A percentile compares a stretch with the other conserved stretches of the same genome.
Evolutionary conservation across 2,797 vertebrate genomes (phyloP).

Genomic region (Rhyacichthys aspro): DNA sequence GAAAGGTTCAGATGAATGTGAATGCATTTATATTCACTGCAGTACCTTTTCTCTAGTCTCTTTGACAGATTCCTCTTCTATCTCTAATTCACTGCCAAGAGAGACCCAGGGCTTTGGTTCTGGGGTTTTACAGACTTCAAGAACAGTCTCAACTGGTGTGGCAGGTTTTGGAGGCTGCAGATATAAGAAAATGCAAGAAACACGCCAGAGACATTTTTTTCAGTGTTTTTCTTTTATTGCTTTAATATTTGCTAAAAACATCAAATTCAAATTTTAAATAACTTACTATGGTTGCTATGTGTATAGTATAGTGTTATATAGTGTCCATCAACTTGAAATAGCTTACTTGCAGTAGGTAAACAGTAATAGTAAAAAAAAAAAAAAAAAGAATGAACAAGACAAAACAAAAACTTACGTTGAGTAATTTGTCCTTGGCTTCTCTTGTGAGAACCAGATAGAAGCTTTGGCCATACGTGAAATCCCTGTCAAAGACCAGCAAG

Average conservation of each 20-base stretch:
- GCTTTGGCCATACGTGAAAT: slow-evolving; percentile 84
- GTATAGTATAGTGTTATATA: no score
- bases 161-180: slow-evolving; percentile 73
- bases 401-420: slow-evolving; percentile 77
- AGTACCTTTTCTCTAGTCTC: slow-evolving; percentile 80
- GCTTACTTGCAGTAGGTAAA: background rate
- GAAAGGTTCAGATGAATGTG: background rate
- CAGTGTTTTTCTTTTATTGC: no score
- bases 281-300: no score
- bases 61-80: slow-evolving; percentile 85
- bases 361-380: background rate
- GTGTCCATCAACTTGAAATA: background rate
- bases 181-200: slow-evolving; percentile 21
- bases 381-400: background rate
- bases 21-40: slow-evolving; percentile 14
- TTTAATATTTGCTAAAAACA: background rate
- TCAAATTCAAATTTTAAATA: no score
- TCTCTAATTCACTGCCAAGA: slow-evolving; percentile 90
- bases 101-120: slow-evolving; percentile 85
- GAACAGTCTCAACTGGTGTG: slow-evolving; percentile 62
- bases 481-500: slow-evolving; percentile 87
- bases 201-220: background rate
- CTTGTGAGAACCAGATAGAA: slow-evolving; percentile 90
- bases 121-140: slow-evolving; percentile 66
- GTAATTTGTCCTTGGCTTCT: slow-evolving; percentile 84